Evolutionary conservation across 2,797 vertebrate species (phyloP).

Genomic region (Takifugu rubripes): DNA sequence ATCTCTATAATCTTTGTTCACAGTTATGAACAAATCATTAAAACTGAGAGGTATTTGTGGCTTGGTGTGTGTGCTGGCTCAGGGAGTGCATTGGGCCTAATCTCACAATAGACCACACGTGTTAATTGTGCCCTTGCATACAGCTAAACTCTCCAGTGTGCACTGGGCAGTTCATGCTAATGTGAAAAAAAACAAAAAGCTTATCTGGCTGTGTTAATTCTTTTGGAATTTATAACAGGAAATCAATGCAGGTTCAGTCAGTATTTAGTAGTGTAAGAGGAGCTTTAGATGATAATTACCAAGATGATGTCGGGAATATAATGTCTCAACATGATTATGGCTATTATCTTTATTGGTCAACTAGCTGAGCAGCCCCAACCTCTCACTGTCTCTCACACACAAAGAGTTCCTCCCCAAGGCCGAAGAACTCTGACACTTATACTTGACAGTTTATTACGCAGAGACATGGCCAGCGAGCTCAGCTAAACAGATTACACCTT

Average conservation of each 20-base stretch:
- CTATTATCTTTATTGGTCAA: slow-evolving; percentile 19
- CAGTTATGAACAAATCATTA: slow-evolving; percentile 39
- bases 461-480: slow-evolving; percentile 39
- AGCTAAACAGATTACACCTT: slow-evolving; percentile 66
- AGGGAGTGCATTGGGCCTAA: slow-evolving; percentile 45
- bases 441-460: slow-evolving; percentile 66
- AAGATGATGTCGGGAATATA: slow-evolving; percentile 28
- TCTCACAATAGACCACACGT: slow-evolving; percentile 51
- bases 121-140: slow-evolving; percentile 40
- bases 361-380: background rate
- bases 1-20: no score
- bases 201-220: slow-evolving; percentile 40
- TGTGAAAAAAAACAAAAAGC: slow-evolving; percentile 42
- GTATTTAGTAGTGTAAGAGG: slow-evolving; percentile 29
- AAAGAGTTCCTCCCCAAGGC: slow-evolving; percentile 27
- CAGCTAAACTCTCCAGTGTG: slow-evolving; percentile 41
- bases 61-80: slow-evolving; percentile 28
- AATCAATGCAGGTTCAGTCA: slow-evolving; percentile 50
- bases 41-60: slow-evolving; percentile 42
- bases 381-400: background rate
- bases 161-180: slow-evolving; percentile 42
- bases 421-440: slow-evolving; percentile 58
- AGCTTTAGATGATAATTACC: slow-evolving; percentile 37
- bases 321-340: slow-evolving; percentile 25
- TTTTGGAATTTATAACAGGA: slow-evolving; percentile 45